Conservation (phyloP, 2,888 invertebrate species). For the Orchesella flavescens region DNA sequence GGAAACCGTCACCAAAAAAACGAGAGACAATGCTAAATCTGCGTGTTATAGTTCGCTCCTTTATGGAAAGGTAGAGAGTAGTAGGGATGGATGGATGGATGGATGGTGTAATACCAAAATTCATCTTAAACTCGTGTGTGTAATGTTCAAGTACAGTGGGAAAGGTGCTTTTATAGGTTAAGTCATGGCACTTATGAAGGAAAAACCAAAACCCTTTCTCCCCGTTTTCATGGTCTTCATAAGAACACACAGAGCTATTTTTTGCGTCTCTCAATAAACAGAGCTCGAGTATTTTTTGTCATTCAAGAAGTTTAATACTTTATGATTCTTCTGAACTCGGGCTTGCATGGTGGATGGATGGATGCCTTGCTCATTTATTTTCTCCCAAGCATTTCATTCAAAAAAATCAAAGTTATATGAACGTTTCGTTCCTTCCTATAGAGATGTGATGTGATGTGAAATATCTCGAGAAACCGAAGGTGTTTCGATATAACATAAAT, state of each 20-base stretch:
- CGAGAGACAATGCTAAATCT: too few relatives aligned
- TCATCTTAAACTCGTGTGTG: too few relatives aligned
- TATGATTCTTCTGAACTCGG: conserved; percentile 27
- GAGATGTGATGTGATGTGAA: too few relatives aligned
- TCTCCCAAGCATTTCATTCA: conserved; percentile 16
- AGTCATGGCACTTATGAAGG: conserved; percentile 24
- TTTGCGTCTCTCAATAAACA: conserved; percentile 38
- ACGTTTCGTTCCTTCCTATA: background rate
- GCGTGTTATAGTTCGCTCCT: too few relatives aligned
- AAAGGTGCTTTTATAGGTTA: conserved; percentile 51
- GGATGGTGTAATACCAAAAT: too few relatives aligned
- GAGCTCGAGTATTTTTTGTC: conserved; percentile 32
- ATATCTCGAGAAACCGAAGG: conserved; percentile 3
- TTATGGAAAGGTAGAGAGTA: too few relatives aligned
- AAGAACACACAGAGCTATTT: conserved; percentile 4
- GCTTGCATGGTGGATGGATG: too few relatives aligned
- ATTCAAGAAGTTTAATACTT: conserved; percentile 53
- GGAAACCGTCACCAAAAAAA: too few relatives aligned
- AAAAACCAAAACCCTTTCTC: conserved; percentile 33
- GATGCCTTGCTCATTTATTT: conserved; percentile 33
- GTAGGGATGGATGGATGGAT: too few relatives aligned
- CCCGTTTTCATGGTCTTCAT: conserved; percentile 38
- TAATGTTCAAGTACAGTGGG: background rate
- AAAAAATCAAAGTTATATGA: conserved; percentile 1
- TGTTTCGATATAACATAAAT: conserved; percentile 7